phyloP scores from a whole-genome alignment of 2,797 vertebrate species.

The Danio tinwini region DNA sequence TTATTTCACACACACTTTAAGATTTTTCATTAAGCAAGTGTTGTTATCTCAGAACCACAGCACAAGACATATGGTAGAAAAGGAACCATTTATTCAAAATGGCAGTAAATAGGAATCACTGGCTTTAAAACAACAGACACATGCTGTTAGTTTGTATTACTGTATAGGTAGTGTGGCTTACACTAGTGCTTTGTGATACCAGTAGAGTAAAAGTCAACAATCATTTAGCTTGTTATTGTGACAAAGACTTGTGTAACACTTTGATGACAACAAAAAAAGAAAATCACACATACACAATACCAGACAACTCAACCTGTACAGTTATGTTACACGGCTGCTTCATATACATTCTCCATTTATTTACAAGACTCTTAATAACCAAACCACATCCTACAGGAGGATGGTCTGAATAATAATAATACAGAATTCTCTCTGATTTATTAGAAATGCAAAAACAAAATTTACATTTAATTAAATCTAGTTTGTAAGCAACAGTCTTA shows the following conservation, averaged over 20 bases:
- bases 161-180: conserved; percentile 38
- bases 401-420: not conserved
- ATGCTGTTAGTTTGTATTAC: conserved; percentile 44
- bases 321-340: conserved; percentile 32
- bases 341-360: conserved; percentile 39
- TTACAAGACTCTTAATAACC: conserved; percentile 39
- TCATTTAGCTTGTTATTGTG: conserved; percentile 31
- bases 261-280: conserved; percentile 1
- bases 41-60: not conserved
- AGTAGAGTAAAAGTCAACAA: conserved; percentile 42
- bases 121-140: conserved; percentile 58
- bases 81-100: conserved; percentile 69
- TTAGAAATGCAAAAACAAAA: conserved; percentile 14
- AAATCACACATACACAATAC: conserved; percentile 15
- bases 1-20: too few relatives aligned
- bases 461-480: conserved; percentile 35
- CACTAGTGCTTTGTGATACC: conserved; percentile 37
- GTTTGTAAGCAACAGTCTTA: conserved; percentile 13
- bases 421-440: conserved; percentile 6
- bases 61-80: conserved; percentile 10
- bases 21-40: not conserved
- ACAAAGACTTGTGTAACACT: conserved; percentile 37
- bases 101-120: conserved; percentile 75
- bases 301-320: conserved; percentile 33
- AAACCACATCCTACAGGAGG: conserved; percentile 5